Conservation (phyloP, 2,113 vertebrate genomes). For the Naja naja region DNA sequence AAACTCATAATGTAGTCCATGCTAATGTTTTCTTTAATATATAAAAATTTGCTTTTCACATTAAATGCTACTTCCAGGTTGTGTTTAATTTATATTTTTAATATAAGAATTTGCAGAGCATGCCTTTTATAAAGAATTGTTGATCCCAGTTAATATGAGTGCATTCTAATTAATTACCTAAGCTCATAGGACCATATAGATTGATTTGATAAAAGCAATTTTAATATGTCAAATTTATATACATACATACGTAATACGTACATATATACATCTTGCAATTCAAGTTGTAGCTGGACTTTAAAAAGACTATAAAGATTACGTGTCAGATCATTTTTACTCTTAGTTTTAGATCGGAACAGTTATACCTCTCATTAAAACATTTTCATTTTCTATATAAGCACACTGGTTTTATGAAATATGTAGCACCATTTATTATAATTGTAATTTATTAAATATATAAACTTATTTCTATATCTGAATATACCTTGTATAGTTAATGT, state of each 20-base stretch:
- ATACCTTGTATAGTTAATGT: neutral
- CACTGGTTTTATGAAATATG: neutral
- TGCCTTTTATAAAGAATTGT: neutral
- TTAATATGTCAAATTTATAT: neutral
- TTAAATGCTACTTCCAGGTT: neutral
- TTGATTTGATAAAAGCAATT: neutral
- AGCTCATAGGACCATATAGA: neutral
- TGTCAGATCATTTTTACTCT: neutral
- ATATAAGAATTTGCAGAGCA: neutral
- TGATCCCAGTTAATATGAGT: neutral
- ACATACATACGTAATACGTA: too few species aligned
- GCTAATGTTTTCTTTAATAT: conserved; percentile 2
- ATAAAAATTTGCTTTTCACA: neutral
- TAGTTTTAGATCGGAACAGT: neutral
- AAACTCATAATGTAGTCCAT: conserved; percentile 42
- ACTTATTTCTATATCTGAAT: neutral
- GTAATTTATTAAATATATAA: conserved; percentile 26
- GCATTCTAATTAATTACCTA: neutral
- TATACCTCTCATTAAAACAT: neutral
- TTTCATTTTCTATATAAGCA: neutral
- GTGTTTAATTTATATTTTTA: neutral
- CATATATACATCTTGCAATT: neutral
- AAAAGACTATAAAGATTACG: neutral
- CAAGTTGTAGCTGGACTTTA: neutral
- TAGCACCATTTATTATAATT: conserved; percentile 29